These are phyloP conservation scores for Leuciscus waleckii DNA, from an alignment of 2,797 vertebrate genomes.

Conservation along the genomic window DNA sequence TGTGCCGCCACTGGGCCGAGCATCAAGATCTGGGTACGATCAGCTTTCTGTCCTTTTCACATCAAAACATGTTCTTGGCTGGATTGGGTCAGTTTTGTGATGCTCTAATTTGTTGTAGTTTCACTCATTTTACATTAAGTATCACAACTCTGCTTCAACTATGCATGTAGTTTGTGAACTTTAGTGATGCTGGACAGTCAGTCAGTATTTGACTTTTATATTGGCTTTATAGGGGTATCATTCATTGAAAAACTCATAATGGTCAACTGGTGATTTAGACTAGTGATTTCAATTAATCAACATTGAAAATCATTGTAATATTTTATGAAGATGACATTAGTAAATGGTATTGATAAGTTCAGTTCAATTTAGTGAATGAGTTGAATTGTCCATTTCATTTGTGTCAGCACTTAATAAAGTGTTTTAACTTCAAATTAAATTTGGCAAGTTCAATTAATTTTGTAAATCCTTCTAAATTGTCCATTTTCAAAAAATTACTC, in stretches of 20 bases:
- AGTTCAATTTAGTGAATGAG: too few relatives aligned
- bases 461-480: not conserved
- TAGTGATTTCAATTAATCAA: not conserved
- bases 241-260: not conserved
- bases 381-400: too few relatives aligned
- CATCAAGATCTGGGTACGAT: conserved; percentile 95
- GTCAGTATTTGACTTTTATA: not conserved
- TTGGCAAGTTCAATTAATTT: not conserved
- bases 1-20: conserved; percentile 96
- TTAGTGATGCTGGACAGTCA: not conserved
- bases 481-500: not conserved
- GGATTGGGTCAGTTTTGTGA: not conserved
- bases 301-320: not conserved
- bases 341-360: too few relatives aligned
- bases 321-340: not conserved
- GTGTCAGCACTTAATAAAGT: too few relatives aligned
- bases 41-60: not conserved
- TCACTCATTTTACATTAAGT: not conserved
- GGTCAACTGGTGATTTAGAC: not conserved
- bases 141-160: not conserved
- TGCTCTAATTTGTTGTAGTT: not conserved
- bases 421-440: too few relatives aligned
- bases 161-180: not conserved
- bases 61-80: not conserved
- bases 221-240: not conserved